Base-by-base conservation (phyloP, 1,140 invertebrate genomes). In the Drosophila setifemur region DNA sequence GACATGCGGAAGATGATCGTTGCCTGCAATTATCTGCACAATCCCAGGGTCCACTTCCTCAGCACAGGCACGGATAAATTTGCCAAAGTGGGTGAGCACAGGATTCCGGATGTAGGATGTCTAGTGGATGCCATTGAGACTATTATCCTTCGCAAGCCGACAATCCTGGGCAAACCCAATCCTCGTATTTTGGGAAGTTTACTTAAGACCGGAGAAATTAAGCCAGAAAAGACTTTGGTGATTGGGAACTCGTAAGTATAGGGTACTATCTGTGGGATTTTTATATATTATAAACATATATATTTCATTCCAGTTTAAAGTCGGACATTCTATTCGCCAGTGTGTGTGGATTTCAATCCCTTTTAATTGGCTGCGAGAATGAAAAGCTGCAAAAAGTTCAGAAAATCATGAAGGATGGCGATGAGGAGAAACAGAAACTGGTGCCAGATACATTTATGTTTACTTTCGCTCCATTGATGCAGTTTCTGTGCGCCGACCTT, bases 171-270 rank as follows among this genome's bases (percentile, higher is more conserved):
- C 25, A 86, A 86, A 21, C 81, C 81, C 0, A 76, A 86, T 66
- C 81, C 75, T 0, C 43, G 37, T n/a, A 54, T 86, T 8, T 4
- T 76, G 1, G 25, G 33, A 0, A 47, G 54, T n/a, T 19, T 57
- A 7, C 18, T 37, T 0, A 29, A 25, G 0, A 44, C 43, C 3
- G 72, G 63, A 0, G 7, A 43, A 4, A 55, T 86, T 0, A 70
- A 76, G n/a, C 81, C 81, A 4, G 54, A 54, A 6, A 86, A 33
- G 5, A 81, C 81, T 2, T 68, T 86, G 0, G 60, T 86, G 25
- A 45, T 86, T 6, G 81, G 81, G 9, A 83, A 75, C 12, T 67
- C 72, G 81, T 86, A 69, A 69, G 78, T 66, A n/a, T n/a, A n/a
- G n/a, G 5, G 0, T 3, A 11, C 1, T 19, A 23, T 11, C n/a